Base-by-base conservation (phyloP, 2,113 vertebrate species). In the Lycaon pictus region DNA sequence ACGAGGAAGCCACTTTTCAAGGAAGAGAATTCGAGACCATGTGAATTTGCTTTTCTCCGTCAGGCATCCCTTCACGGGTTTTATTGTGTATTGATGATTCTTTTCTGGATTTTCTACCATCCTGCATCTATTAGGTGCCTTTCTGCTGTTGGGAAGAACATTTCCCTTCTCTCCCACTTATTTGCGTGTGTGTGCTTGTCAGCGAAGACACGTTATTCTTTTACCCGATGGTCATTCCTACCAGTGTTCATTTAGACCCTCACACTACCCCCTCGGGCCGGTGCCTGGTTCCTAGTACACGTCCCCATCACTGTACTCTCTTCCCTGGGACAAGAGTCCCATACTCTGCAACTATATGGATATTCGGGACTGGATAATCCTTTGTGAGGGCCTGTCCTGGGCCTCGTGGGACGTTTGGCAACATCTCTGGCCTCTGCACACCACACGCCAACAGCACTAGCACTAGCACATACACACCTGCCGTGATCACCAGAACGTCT, bases 21-120 rank as follows among this genome's bases (percentile, higher is more conserved):
- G 60, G 71, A 56, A 19, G 19, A 2, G 48, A 2, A 11, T 56
- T 10, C 29, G 53, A 85, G 63, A 58, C 6, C 5, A 0, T 2
- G 16, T 20, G 19, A 0, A 2, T 4, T 0, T 0, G 17, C 29
- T 16, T 15, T 17, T 22, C 22, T 72, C 48, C 29, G 4, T 6
- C 16, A 11, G 0, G 29, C 29, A 19, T 60, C 10, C 23, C 1
- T 4, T 0, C 12, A 2, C 51, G 5, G 25, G 23, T 63, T 51
- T 55, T 32, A n/a, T 82, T n/a, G 0, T 10, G 8, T 1, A 0
- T 1, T 2, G 25, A 4, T 20, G 0, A 63, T 10, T n/a, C 5
- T 9, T 17, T 3, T 17, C 29, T 35, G 23, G 27, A 5, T 74
- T 20, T 27, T 48, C 69, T 25, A 0, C 3, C 12, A 0, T 22